These are phyloP conservation scores for Ophioninae sp. DNA, from an alignment of 2,888 invertebrate genomes.

Conservation along the genomic window DNA sequence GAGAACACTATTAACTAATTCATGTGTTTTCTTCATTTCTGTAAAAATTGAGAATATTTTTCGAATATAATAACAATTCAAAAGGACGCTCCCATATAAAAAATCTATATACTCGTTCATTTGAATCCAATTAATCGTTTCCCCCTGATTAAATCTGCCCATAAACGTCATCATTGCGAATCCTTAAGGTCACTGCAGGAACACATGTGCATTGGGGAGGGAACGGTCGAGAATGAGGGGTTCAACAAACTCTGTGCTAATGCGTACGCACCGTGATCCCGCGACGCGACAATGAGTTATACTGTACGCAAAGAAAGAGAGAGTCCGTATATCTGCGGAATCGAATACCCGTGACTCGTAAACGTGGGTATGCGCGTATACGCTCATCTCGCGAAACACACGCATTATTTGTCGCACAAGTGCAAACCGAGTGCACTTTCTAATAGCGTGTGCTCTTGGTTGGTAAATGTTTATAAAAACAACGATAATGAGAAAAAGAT, in stretches of 20 bases:
- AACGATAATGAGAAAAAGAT: background rate
- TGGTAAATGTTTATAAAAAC: conserved; percentile 37
- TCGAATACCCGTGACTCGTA: background rate
- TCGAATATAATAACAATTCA: no score
- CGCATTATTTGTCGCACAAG: conserved; percentile 21
- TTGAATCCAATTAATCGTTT: no score
- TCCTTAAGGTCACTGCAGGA: background rate
- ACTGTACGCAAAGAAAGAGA: conserved; percentile 60
- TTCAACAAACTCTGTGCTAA: conserved; percentile 56
- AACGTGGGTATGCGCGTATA: conserved; percentile 6
- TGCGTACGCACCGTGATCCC: conserved; percentile 6
- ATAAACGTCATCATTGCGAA: no score
- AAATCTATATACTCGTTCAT: no score
- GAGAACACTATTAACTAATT: no score
- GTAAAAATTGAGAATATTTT: no score
- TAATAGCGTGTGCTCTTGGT: conserved; percentile 59
- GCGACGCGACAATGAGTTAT: conserved; percentile 55
- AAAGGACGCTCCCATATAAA: no score
- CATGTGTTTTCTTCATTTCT: no score
- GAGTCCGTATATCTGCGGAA: conserved; percentile 39
- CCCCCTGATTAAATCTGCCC: no score
- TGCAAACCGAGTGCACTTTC: conserved; percentile 59
- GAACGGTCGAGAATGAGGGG: conserved; percentile 16
- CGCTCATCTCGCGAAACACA: conserved; percentile 16
- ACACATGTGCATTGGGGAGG: background rate